These are phyloP conservation scores for Ceraclea dissimilis DNA, from an alignment of 2,888 invertebrate species.

Conservation along the genomic window DNA sequence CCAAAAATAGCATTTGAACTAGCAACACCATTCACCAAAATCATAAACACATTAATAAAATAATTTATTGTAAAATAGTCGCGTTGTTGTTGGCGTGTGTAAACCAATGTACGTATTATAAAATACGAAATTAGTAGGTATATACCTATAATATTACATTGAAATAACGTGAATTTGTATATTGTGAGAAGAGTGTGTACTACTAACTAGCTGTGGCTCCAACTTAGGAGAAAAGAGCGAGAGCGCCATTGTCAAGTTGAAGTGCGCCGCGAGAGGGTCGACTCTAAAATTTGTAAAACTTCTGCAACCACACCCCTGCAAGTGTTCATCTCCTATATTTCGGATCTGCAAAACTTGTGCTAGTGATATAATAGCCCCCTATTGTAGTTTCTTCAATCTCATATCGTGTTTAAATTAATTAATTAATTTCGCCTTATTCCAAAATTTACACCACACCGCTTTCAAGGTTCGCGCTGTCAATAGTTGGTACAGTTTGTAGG, in stretches of 20 bases:
- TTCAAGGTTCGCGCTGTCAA: neutral
- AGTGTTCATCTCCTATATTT: neutral
- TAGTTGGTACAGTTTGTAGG: neutral
- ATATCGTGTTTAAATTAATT: neutral
- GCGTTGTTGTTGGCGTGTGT: too few species aligned
- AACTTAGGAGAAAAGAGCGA: neutral
- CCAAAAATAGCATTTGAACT: too few species aligned
- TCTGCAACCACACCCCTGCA: conserved; percentile 18
- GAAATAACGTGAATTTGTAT: neutral
- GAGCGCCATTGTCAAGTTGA: conserved; percentile 17
- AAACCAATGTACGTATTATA: too few species aligned
- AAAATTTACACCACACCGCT: neutral
- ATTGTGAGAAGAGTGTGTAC: neutral
- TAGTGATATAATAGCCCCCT: neutral
- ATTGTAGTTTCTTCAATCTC: neutral
- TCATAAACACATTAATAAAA: too few species aligned
- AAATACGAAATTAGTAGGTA: too few species aligned
- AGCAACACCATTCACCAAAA: too few species aligned
- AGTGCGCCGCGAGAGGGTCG: conserved; percentile 12
- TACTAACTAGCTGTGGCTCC: too few species aligned
- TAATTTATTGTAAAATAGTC: too few species aligned
- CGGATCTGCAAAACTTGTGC: neutral
- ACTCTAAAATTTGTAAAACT: conserved; percentile 16
- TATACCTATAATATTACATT: neutral
- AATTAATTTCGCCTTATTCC: too few species aligned